These are phyloP conservation scores for Psilopsiagon aymara DNA, from an alignment of 2,113 vertebrate species.

Conservation along the genomic window DNA sequence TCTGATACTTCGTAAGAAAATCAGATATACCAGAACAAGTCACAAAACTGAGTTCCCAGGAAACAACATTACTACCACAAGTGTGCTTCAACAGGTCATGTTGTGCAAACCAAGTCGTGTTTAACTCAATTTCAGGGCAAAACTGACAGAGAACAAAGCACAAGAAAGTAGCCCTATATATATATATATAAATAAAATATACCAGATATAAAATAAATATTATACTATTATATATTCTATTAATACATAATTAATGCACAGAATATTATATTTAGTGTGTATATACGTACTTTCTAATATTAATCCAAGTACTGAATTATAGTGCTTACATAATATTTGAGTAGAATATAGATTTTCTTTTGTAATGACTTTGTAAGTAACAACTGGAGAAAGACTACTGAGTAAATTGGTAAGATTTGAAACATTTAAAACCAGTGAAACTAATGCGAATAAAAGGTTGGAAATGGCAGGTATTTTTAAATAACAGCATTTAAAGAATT, in stretches of 20 bases:
- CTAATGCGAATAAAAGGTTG: not conserved
- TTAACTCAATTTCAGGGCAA: not conserved
- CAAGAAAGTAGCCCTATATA: not conserved
- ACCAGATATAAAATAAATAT: too few species aligned
- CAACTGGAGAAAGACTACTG: not conserved
- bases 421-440: not conserved
- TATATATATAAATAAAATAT: not conserved
- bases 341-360: not conserved
- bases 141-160: not conserved
- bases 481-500: not conserved
- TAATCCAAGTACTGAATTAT: not conserved
- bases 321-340: not conserved
- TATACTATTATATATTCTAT: not conserved
- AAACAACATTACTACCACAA: not conserved
- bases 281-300: not conserved
- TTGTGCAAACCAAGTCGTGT: not conserved
- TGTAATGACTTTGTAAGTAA: not conserved
- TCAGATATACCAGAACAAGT: not conserved
- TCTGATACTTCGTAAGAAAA: not conserved
- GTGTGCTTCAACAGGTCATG: not conserved
- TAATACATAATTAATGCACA: not conserved
- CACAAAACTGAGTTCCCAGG: not conserved
- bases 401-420: not conserved
- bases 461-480: not conserved
- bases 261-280: not conserved